Evolutionary conservation across 1,140 invertebrate genomes (phyloP), one percentile per base, ranked within the genome.

Genomic region (Meloidogyne exigua): DNA sequence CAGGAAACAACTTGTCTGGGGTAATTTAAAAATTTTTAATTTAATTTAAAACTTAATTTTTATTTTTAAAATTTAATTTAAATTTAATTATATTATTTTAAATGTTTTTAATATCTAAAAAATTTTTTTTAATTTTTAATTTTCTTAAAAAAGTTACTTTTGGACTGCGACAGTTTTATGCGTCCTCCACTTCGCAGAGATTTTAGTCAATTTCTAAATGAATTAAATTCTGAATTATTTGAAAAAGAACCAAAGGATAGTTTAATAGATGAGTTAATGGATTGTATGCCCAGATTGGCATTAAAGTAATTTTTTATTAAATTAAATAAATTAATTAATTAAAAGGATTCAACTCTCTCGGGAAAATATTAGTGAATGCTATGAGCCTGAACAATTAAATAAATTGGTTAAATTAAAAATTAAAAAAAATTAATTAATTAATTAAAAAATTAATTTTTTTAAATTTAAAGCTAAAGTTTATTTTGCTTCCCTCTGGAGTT

Each of bases 101-200:
- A 4, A 0, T 18, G 0, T 18, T 4, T 18, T 18, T 18, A 49
- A 18, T 18, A 49, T 18, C 18, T 49, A 49, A 49, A 49, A 49
- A 49, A 49, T 18, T 25, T n/a, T 42, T 70, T 44, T 21, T 70
- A n/a, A n/a, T n/a, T n/a, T n/a, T n/a, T n/a, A n/a, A n/a, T n/a
- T n/a, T n/a, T n/a, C n/a, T n/a, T n/a, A n/a, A n/a, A 9, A 26
- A 44, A 73, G 72, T 25, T 73, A 13, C 57, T 73, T 62, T 36
- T 73, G 12, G 57, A 73, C 28, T 73, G 72, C n/a, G 72, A 64
- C 13, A 26, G 11, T 0, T 36, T 26, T 15, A 62, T 64, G 23
- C 62, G 25, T 7, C 39, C 28, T 15, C 28, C 39, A 18, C 39
- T 62, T 18, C 72, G 72, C 18, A 39, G 57, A 18, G 39, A 68